Evolutionary conservation across 2,888 invertebrate species (phyloP).

Genomic region (Mesodorylaimus sp.): DNA sequence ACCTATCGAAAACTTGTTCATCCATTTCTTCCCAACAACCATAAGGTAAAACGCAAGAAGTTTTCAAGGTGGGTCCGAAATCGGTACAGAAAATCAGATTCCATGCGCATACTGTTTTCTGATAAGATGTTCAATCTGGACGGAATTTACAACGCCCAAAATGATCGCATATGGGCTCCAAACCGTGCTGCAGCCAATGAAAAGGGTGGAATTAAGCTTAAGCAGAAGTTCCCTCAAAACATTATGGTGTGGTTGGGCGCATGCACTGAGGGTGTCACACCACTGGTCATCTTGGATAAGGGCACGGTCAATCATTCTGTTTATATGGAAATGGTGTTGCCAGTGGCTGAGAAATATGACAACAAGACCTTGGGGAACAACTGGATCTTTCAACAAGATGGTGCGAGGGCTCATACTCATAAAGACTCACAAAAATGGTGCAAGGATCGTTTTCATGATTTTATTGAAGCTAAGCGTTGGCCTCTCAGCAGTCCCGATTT

Average conservation of each 20-base stretch:
- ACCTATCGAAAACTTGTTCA: background rate
- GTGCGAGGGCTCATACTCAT: background rate
- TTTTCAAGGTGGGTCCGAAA: background rate
- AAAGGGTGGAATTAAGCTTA: background rate
- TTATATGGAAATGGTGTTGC: background rate
- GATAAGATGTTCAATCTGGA: background rate
- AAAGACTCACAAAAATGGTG: background rate
- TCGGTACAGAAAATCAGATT: background rate
- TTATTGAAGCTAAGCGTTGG: background rate
- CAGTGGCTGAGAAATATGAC: background rate
- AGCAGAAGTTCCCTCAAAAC: background rate
- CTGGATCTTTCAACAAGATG: background rate
- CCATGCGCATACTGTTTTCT: background rate
- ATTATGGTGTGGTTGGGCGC: slow-evolving; percentile 1
- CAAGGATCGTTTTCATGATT: background rate
- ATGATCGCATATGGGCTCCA: background rate
- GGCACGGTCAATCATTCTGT: background rate
- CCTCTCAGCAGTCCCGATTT: background rate
- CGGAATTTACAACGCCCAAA: background rate
- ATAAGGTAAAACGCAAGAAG: background rate
- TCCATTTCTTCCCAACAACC: background rate
- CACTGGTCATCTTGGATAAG: background rate
- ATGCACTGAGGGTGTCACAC: background rate
- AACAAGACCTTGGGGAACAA: background rate
- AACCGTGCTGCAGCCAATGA: background rate